These are phyloP conservation scores for Drosophila tani DNA, from an alignment of 1,140 invertebrate species.

Conservation along the genomic window DNA sequence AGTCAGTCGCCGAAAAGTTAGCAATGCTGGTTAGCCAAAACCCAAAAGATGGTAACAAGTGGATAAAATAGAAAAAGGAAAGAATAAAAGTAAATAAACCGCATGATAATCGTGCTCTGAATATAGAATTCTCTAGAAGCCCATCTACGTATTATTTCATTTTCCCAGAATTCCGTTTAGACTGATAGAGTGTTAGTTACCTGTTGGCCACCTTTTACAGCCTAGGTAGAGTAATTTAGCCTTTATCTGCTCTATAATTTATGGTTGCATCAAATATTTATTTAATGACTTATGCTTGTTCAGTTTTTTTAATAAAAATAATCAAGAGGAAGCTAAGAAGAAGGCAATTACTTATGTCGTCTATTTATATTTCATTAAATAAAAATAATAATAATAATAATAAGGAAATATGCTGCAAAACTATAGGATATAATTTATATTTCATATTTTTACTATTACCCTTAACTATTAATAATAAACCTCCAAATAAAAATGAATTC, in stretches of 20 bases:
- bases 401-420: too few relatives aligned
- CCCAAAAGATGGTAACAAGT: not conserved
- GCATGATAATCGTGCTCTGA: constrained; percentile 13
- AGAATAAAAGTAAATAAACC: too few relatives aligned
- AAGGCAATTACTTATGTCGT: too few relatives aligned
- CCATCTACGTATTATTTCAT: not conserved
- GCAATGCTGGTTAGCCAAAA: not conserved
- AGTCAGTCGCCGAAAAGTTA: constrained; percentile 9
- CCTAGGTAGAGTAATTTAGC: not conserved
- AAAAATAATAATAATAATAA: too few relatives aligned
- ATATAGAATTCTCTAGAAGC: constrained; percentile 23
- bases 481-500: too few relatives aligned
- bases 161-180: constrained; percentile 6
- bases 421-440: too few relatives aligned
- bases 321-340: too few relatives aligned
- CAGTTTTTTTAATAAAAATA: not conserved
- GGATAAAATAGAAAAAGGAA: not conserved
- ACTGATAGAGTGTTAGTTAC: not conserved
- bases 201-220: constrained; percentile 8
- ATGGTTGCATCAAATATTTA: not conserved
- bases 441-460: too few relatives aligned
- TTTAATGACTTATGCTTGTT: constrained; percentile 1
- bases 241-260: constrained; percentile 3
- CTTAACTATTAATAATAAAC: too few relatives aligned
- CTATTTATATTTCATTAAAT: too few relatives aligned